phyloP scores from a whole-genome alignment of 2,113 vertebrate genomes.

The Mastomys natalensis region DNA sequence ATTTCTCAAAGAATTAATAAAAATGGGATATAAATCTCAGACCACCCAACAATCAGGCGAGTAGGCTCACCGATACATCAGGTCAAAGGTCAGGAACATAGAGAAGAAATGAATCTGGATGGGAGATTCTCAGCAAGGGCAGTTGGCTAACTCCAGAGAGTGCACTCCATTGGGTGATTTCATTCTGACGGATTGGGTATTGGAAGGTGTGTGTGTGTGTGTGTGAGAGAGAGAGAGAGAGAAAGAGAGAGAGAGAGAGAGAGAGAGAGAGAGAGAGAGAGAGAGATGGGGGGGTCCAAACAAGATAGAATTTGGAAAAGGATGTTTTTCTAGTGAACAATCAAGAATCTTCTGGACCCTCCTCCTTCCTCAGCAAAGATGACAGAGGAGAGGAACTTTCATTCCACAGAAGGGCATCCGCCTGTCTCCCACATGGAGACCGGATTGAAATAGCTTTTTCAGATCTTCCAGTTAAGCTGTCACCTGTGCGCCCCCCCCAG shows the following conservation, averaged over 20 bases:
- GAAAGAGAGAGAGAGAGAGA: too few relatives aligned
- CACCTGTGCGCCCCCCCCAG: not conserved
- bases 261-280: too few relatives aligned
- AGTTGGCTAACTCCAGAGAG: fast-evolving
- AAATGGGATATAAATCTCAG: not conserved
- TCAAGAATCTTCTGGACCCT: not conserved
- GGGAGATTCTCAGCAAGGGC: fast-evolving
- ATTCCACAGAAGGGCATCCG: slow-evolving; percentile 49
- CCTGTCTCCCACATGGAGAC: slow-evolving; percentile 25
- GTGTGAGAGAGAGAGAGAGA: too few relatives aligned
- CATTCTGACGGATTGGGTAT: fast-evolving
- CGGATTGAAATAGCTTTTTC: slow-evolving; percentile 43
- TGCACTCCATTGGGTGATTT: fast-evolving
- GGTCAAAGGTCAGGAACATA: not conserved
- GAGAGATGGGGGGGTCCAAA: too few relatives aligned
- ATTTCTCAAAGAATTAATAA: not conserved
- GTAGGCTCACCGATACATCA: too few relatives aligned
- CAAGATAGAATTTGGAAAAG: not conserved
- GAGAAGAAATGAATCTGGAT: not conserved
- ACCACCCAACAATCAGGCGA: not conserved
- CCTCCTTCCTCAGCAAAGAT: slow-evolving; percentile 37
- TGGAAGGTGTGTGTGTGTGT: too few relatives aligned
- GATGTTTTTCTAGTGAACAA: not conserved
- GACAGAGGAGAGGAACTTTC: slow-evolving; percentile 10
- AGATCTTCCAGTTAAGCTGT: slow-evolving; percentile 56